phyloP scores from a whole-genome alignment of 1,140 invertebrate species.

The Drosophila rhopaloa region DNA sequence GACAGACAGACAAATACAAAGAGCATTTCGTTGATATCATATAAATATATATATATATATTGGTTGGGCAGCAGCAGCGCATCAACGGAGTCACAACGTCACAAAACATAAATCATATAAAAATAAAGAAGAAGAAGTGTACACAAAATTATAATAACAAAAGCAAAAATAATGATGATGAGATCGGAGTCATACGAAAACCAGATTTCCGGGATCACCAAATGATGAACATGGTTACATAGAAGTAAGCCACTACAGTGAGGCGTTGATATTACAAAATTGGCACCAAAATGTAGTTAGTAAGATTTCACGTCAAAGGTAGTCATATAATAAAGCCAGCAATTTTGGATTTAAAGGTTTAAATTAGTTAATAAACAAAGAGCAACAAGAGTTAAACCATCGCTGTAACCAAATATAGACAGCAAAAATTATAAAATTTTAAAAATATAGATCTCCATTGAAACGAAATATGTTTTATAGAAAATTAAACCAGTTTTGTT shows the following conservation, averaged over 20 bases:
- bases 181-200: conserved; percentile 25
- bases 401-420: conserved; percentile 1
- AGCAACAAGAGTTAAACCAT: background rate
- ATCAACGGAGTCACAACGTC: conserved; percentile 44
- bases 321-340: conserved; percentile 2
- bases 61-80: conserved; percentile 23
- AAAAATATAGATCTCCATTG: no score
- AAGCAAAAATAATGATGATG: conserved; percentile 30
- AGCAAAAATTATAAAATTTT: background rate
- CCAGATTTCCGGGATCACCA: conserved; percentile 14
- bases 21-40: conserved; percentile 26
- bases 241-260: conserved; percentile 28
- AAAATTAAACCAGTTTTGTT: no score
- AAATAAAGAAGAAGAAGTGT: conserved; percentile 50
- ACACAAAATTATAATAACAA: conserved; percentile 52
- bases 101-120: conserved; percentile 59
- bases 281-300: background rate
- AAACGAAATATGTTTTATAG: no score
- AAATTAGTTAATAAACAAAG: background rate
- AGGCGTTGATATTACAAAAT: background rate
- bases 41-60: conserved; percentile 13
- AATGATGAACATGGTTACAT: conserved; percentile 27
- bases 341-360: background rate
- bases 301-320: background rate
- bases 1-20: conserved; percentile 47